Percentiles rank a stretch among this genome's conserved stretches.
Conservation (phyloP, 2,888 invertebrate species). For the Chrysolina americana region DNA sequence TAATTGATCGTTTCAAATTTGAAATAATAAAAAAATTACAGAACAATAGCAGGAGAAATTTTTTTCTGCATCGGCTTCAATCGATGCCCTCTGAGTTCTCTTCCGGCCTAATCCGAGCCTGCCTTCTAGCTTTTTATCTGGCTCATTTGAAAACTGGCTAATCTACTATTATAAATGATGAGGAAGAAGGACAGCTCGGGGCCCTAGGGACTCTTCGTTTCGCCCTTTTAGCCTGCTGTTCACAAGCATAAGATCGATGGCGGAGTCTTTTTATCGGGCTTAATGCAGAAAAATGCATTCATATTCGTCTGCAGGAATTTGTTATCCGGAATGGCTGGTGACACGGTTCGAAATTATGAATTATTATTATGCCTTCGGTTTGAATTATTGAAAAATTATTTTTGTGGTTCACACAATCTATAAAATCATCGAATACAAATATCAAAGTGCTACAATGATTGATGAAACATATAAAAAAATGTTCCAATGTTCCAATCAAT, state of each 20-base stretch:
- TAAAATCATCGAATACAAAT: no score
- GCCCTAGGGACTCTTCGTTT: slow-evolving; percentile 37
- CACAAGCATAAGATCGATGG: slow-evolving; percentile 45
- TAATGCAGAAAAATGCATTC: slow-evolving; percentile 32
- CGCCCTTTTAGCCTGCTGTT: slow-evolving; percentile 29
- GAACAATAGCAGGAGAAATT: no score
- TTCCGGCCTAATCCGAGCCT: background rate
- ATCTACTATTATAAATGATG: slow-evolving; percentile 68
- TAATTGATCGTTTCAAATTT: no score
- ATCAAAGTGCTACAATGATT: no score
- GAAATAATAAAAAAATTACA: no score
- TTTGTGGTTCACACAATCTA: background rate
- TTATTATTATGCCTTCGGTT: background rate
- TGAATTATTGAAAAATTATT: background rate
- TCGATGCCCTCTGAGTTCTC: no score
- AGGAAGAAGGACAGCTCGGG: slow-evolving; percentile 53
- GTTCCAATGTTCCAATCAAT: no score
- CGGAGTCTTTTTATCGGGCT: slow-evolving; percentile 23
- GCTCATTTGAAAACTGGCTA: slow-evolving; percentile 63
- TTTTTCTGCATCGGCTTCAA: no score
- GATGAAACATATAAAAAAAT: no score
- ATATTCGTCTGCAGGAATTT: slow-evolving; percentile 2
- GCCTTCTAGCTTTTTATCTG: slow-evolving; percentile 60
- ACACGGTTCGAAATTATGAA: background rate
- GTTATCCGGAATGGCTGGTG: slow-evolving; percentile 5